A percentile compares a stretch with the other conserved stretches of the same genome.
phyloP scores from a whole-genome alignment of 2,113 vertebrate genomes.

The Syrmaticus mikado region DNA sequence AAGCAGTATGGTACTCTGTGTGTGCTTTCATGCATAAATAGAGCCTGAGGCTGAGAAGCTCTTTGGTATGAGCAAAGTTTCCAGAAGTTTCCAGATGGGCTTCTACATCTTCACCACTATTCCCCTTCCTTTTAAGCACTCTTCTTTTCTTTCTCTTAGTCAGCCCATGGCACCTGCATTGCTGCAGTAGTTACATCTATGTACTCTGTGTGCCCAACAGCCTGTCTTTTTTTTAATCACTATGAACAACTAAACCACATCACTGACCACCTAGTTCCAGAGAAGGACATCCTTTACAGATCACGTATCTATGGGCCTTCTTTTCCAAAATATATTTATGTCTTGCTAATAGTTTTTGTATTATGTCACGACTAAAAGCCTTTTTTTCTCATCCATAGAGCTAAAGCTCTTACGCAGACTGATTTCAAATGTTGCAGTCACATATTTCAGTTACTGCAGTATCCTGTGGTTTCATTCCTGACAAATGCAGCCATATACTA shows the following conservation, averaged over 20 bases:
- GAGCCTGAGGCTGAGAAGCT: background rate
- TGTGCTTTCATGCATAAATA: background rate
- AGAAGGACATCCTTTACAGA: background rate
- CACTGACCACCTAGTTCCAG: background rate
- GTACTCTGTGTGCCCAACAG: background rate
- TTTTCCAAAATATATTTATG: background rate
- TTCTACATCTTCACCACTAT: background rate
- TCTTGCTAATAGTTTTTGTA: background rate
- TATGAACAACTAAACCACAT: background rate
- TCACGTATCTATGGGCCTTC: background rate
- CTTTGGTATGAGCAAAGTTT: background rate
- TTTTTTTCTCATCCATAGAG: background rate
- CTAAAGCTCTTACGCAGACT: background rate
- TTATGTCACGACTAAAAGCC: background rate
- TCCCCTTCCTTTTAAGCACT: background rate
- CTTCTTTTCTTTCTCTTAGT: background rate
- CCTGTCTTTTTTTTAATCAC: background rate
- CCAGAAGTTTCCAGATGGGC: background rate
- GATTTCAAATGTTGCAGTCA: background rate
- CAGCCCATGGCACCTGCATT: background rate
- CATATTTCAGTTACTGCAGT: accelerated
- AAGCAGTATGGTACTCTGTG: accelerated
- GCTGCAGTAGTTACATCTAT: background rate
- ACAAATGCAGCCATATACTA: background rate
- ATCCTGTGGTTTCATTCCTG: background rate